A percentile compares a stretch with the other conserved stretches of the same genome.
Conservation (phyloP, 2,888 invertebrate genomes). For the Stenichneumon culpator region DNA sequence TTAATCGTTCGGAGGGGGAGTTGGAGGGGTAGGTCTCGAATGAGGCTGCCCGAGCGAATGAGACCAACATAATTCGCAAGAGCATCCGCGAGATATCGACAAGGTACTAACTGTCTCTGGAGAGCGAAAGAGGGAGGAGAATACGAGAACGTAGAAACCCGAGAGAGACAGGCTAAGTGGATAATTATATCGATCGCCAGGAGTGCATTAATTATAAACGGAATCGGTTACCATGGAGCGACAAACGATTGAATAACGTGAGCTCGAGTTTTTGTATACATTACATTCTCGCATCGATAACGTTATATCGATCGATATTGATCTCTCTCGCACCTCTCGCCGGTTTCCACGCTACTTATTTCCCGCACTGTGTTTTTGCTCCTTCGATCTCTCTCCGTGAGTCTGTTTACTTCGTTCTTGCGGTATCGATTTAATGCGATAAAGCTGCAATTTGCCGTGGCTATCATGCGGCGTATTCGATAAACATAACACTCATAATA, state of each 20-base stretch:
- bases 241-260: conserved; percentile 66
- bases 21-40: neutral
- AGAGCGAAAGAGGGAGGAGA: conserved; percentile 17
- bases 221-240: conserved; percentile 55
- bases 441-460: conserved; percentile 59
- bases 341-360: conserved; percentile 50
- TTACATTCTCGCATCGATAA: conserved; percentile 37
- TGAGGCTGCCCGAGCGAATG: conserved; percentile 27
- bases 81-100: conserved; percentile 50
- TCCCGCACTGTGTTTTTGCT: conserved; percentile 10
- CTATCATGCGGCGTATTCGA: conserved; percentile 54
- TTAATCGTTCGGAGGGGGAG: conserved; percentile 52
- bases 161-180: conserved; percentile 23
- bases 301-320: conserved; percentile 75
- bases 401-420: conserved; percentile 1
- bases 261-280: conserved; percentile 49
- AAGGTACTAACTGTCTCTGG: conserved; percentile 38
- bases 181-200: conserved; percentile 61
- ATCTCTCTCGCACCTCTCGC: conserved; percentile 77
- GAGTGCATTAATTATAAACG: conserved; percentile 67
- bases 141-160: conserved; percentile 11
- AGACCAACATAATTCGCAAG: conserved; percentile 50
- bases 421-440: conserved; percentile 52
- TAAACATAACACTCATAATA: conserved; percentile 57
- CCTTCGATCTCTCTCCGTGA: conserved; percentile 11